Base-by-base conservation (phyloP, 2,113 vertebrate genomes). In the Pangasianodon gigas region DNA sequence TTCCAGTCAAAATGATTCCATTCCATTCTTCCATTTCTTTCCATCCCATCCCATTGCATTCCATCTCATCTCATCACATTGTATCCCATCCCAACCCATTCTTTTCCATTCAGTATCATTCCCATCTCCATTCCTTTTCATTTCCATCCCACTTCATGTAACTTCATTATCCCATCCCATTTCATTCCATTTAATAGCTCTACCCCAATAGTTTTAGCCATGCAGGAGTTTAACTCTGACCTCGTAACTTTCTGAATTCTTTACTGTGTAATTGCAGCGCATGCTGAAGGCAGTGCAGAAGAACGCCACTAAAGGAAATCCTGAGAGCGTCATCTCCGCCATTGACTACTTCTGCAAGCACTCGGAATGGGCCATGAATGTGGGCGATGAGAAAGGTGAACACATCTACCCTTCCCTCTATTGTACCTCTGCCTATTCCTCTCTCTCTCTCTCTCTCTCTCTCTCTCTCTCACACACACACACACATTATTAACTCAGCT, bases 341-440 rank as follows among this genome's bases (percentile, higher is more conserved):
- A 94, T 96, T 24, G 96, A 97, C 62, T 85, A 94, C 80, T 96
- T 95, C 92, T 97, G 96, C 91, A 92, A 94, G 52, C 89, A 95
- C 90, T 94, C 94, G 0, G 96, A 97, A 86, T 96, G 96, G 96
- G 96, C 96, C 90, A 97, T 97, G 96, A 96, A 97, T 0, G 96
- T 97, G 67, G 96, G 96, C 0, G 48, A 93, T 69, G 96, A 95
- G 86, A 97, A 97, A 96, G 96, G 96, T 97, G 95, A 11, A 41
- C 51, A 5, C 18, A 21, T 60, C 29, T 14, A 6, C 56, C 37
- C 16, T 5, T 26, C n/a, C 32, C 13, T 24, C 21, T 77, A 77
- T 48, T 48, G 44, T 26, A 46, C 51, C 21, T 13, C 26, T 60
- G 41, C 26, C 24, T 62, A 29, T 9, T 32, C 37, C 56, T 48